Base-by-base conservation (phyloP, 2,113 vertebrate species). In the Trichechus manatus region DNA sequence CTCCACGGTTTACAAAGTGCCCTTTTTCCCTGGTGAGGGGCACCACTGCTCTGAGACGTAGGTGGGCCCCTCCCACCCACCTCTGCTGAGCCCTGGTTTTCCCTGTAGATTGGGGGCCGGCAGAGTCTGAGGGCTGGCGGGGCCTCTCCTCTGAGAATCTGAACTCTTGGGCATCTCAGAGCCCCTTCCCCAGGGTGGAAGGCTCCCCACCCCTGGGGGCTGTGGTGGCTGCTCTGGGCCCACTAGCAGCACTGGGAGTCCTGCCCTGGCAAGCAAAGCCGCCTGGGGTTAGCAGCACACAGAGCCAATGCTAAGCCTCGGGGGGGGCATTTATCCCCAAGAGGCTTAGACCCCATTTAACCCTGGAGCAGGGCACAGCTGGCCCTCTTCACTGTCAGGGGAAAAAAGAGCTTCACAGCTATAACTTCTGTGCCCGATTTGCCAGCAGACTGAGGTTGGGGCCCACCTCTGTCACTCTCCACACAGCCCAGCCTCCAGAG, bases 141-240 rank as follows among this genome's bases (percentile, higher is more conserved):
- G 25, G 14, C 36, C 42, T 79, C 29, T 44, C 75, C 79, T 47
- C 64, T n/a, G 89, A 61, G 79, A 44, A 13, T 53, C 42, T 0
- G 1, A n/a, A n/a, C 0, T 64, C 68, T 53, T 47, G 4, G 85
- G 31, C 31, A 9, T 25, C 29, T 75, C 81, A 1, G 59, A 3
- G 31, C 27, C 85, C 70, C 31, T 56, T 50, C 70, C 5, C 44
- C 25, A 53, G 19, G n/a, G 14, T 11, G 56, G 50, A 83, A 31
- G 44, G 13, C 29, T 68, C 66, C 25, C 87, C 19, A 2, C 14
- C 22, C 59, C 29, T 2, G 0, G 0, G 8, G 22, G 8, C 39
- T 36, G 15, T 2, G 2, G 23, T 22, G 75, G 61, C 79, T 70
- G 13, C 47, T 23, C 29, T 13, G 42, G 47, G 31, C 9, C 4